These are phyloP conservation scores for Myanophis thanlyinensis DNA, from an alignment of 2,113 vertebrate species.

Conservation along the genomic window DNA sequence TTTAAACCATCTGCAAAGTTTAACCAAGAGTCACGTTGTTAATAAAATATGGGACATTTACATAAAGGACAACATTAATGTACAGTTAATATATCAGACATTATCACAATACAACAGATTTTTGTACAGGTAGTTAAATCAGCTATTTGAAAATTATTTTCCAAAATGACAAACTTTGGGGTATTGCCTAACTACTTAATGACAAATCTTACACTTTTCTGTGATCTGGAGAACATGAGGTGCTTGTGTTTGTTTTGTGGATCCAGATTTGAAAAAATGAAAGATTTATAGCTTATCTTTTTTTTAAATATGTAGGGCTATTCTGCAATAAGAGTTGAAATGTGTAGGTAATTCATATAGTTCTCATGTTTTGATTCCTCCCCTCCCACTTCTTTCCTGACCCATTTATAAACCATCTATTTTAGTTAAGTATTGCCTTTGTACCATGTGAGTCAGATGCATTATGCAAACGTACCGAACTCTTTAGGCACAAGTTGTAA, in stretches of 20 bases:
- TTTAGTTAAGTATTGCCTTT: background rate
- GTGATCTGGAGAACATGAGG: constrained; percentile 62
- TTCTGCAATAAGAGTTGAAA: background rate
- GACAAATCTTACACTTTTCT: constrained; percentile 22
- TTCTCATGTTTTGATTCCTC: background rate
- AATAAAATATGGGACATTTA: constrained; percentile 78
- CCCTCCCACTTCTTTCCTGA: background rate
- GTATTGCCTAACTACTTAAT: constrained; percentile 40
- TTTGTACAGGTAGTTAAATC: constrained; percentile 71
- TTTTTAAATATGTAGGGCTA: no score
- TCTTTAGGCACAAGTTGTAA: background rate
- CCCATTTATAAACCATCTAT: background rate
- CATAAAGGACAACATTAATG: constrained; percentile 71
- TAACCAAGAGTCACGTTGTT: constrained; percentile 70
- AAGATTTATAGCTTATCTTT: background rate
- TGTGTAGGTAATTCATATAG: background rate
- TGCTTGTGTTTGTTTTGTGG: constrained; percentile 12
- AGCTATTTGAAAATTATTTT: constrained; percentile 72
- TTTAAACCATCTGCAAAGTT: constrained; percentile 52
- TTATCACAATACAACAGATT: constrained; percentile 72
- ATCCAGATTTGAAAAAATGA: background rate
- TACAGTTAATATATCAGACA: constrained; percentile 74
- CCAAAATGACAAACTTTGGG: constrained; percentile 54
- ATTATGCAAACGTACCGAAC: background rate
- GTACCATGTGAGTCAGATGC: background rate